Evolutionary conservation across 1,140 invertebrate species (phyloP), one percentile per base, ranked within the genome.

Genomic region (Neocloeon triangulifer): DNA sequence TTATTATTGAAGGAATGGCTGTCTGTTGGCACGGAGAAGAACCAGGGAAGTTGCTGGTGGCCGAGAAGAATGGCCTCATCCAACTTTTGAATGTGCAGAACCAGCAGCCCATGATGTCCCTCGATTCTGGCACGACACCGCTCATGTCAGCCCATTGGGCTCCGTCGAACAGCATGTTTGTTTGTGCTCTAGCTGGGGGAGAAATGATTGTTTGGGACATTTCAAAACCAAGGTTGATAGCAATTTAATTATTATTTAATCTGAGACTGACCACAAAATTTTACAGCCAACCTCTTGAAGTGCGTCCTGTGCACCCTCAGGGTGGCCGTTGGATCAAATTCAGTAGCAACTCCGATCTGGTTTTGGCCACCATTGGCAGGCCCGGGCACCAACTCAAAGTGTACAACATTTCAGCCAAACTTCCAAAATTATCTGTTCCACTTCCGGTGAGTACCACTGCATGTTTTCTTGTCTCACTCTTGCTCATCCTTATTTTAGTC

Each of bases 51-150:
- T 53, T 81, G 12, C 47, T 80, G 25, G 70, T 80, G 5, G 75
- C 67, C 14, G 73, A 79, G 45, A 78, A 76, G 42, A 64, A 64
- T 42, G 74, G 75, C 26, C 46, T 69, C 0, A 66, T 81, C 34
- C 62, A 66, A 29, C 61, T 80, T 46, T 78, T 75, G 40, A 77
- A 75, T 50, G 56, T 73, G 8, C 55, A 59, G 40, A 65, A 59
- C 34, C 65, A 71, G 38, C 64, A 67, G 39, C 66, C 72, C 8
- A 64, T 79, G 25, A 57, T 77, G 44, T 77, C 73, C 0, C 50
- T 78, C 5, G 69, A 74, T 43, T 59, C 69, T 28, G 59, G 61
- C 8, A 59, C 62, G 35, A 51, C 59, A 25, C 65, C 74, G 3
- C 44, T 76, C 3, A 59, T 61, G 43, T 56, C 61, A n/a, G 66